Percentiles rank a stretch among this genome's conserved stretches.
Evolutionary conservation across 1,140 invertebrate genomes (phyloP).

Genomic region (Cephus cinctus): DNA sequence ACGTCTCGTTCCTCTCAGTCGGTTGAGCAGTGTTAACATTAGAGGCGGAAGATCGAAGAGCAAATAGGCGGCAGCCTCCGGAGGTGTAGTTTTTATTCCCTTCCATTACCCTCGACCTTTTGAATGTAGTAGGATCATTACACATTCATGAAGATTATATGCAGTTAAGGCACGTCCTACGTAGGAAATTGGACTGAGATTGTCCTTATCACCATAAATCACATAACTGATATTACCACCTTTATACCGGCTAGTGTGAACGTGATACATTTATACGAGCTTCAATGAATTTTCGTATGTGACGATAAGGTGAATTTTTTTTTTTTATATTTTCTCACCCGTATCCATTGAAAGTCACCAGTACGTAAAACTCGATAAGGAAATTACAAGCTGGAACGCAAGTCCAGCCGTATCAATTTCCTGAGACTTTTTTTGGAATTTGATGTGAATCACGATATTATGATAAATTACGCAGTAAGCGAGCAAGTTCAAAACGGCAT

Average conservation of each 20-base stretch:
- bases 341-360: not conserved
- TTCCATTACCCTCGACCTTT: slow-evolving; percentile 24
- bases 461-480: too few relatives aligned
- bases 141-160: slow-evolving; percentile 45
- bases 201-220: slow-evolving; percentile 42
- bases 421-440: too few relatives aligned
- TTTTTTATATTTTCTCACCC: not conserved
- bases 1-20: slow-evolving; percentile 6
- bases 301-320: not conserved
- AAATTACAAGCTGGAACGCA: too few relatives aligned
- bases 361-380: too few relatives aligned
- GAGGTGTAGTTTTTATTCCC: slow-evolving; percentile 22
- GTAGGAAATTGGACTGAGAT: slow-evolving; percentile 42
- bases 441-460: too few relatives aligned
- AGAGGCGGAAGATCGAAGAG: slow-evolving; percentile 15
- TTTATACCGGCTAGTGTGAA: slow-evolving; percentile 10
- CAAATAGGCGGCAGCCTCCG: slow-evolving; percentile 11
- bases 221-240: slow-evolving; percentile 31
- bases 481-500: too few relatives aligned
- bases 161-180: slow-evolving; percentile 37
- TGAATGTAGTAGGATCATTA: slow-evolving; percentile 30
- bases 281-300: not conserved
- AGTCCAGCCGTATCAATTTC: too few relatives aligned
- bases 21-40: slow-evolving; percentile 11
- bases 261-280: not conserved